Evolutionary conservation across 2,113 vertebrate genomes (phyloP).

Genomic region (Paramormyrops kingsleyae): DNA sequence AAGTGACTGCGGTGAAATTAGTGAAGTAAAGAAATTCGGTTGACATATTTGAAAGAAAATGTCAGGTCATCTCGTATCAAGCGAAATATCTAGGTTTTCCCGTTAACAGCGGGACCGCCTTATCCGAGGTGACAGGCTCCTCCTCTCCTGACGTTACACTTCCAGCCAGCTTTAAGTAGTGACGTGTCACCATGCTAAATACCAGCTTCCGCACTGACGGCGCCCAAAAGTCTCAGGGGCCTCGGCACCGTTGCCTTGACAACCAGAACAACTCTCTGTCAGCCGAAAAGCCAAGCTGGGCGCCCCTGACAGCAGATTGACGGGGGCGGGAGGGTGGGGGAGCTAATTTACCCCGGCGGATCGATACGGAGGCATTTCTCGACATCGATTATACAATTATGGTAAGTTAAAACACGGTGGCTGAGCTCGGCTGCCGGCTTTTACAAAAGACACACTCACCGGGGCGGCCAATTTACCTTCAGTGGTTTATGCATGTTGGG

Average conservation of each 20-base stretch:
- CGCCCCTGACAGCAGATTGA: slow-evolving; percentile 30
- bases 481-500: neutral
- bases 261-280: slow-evolving; percentile 4
- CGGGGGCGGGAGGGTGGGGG: neutral
- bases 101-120: neutral
- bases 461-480: neutral
- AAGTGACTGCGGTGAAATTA: neutral
- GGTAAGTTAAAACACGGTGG: slow-evolving; percentile 45
- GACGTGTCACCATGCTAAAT: neutral
- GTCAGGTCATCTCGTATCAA: neutral
- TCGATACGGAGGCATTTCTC: slow-evolving; percentile 60
- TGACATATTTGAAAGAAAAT: neutral
- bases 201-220: neutral
- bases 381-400: slow-evolving; percentile 64
- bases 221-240: neutral
- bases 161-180: neutral
- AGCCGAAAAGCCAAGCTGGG: slow-evolving; percentile 27
- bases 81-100: neutral
- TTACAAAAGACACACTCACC: neutral
- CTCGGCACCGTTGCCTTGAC: neutral
- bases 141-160: neutral
- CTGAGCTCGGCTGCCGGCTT: neutral
- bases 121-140: neutral
- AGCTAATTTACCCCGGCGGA: slow-evolving; percentile 32
- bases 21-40: neutral